Base-by-base conservation (phyloP, 2,888 invertebrate genomes). In the Aelia acuminata region DNA sequence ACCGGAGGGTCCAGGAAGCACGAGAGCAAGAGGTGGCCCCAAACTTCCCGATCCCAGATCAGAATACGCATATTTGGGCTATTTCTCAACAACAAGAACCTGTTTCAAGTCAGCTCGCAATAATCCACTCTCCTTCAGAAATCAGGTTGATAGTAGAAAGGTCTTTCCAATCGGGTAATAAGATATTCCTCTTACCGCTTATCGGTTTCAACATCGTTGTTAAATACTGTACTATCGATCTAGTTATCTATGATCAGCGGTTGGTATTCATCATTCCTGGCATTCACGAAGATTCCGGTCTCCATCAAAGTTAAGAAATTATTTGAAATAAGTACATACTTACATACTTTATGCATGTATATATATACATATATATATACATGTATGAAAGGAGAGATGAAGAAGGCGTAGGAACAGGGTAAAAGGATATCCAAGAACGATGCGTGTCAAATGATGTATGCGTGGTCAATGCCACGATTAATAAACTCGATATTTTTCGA, bases 81-180 rank as follows among this genome's bases (percentile, higher is more conserved):
- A 13, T 15, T 70, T 70, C 43, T 63, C 63, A 63, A 26, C 26
- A 31, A 3, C 3, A 3, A 70, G 22, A n/a, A 80, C 80, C 80
- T 43, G 80, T 43, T 80, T 35, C 63, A 35, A 35, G 20, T 2
- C 15, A 18, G 5, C 18, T 35, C 35, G 63, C 63, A 35, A 70
- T 70, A 70, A 18, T 70, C 35, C 63, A 35, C 63, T 70, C 63
- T 70, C 63, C 80, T 80, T 43, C 80, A 80, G 63, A 70, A 80
- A 80, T 80, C 43, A 80, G 80, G 43, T 80, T 80, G 80, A 47
- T n/a, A 13, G 43, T 43, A n/a, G 80, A 43, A 80, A 80, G 80
- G 35, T n/a, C 47, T 80, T 80, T 43, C 80, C 80, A n/a, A 43
- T n/a, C 11, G 43, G 3, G 43, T 47, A 43, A 43, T 43, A n/a